Percentiles rank a stretch among this genome's conserved stretches.
These are phyloP conservation scores for Isotomurus palustris DNA, from an alignment of 2,888 invertebrate species.

Conservation along the genomic window DNA sequence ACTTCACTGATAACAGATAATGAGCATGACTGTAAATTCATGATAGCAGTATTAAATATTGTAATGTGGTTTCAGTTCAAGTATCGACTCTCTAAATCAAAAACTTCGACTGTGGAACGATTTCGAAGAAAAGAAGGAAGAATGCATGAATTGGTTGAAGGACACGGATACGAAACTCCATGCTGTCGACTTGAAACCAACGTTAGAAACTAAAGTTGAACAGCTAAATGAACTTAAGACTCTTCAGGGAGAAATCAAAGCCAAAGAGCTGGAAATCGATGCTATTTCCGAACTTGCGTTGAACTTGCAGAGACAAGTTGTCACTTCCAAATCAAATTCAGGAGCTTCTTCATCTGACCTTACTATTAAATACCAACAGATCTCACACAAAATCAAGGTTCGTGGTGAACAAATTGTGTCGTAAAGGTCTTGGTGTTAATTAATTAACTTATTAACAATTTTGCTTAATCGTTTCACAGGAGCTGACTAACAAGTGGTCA, in stretches of 20 bases:
- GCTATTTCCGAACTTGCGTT: conserved; percentile 88
- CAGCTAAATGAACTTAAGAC: conserved; percentile 71
- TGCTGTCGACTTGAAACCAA: conserved; percentile 78
- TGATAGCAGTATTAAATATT: no score
- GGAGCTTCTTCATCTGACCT: conserved; percentile 81
- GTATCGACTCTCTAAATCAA: conserved; percentile 71
- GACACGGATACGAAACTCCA: conserved; percentile 82
- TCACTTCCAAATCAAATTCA: conserved; percentile 58
- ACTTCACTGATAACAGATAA: no score
- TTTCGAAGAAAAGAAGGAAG: conserved; percentile 79
- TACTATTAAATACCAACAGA: conserved; percentile 85
- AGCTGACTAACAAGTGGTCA: conserved; percentile 85
- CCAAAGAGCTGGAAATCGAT: conserved; percentile 88
- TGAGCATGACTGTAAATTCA: no score
- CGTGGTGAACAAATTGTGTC: conserved; percentile 6
- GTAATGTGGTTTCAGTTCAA: conserved; percentile 58
- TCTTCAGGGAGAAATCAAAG: conserved; percentile 80
- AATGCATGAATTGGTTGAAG: conserved; percentile 79
- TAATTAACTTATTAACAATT: no score
- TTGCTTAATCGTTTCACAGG: conserved; percentile 51
- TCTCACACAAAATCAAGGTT: conserved; percentile 79
- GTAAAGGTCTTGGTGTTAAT: background rate
- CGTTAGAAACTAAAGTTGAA: conserved; percentile 73
- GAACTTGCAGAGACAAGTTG: conserved; percentile 67
- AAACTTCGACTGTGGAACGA: conserved; percentile 88